Evolutionary conservation across 2,888 invertebrate species (phyloP).

Genomic region (Microctonus aethiopoides): DNA sequence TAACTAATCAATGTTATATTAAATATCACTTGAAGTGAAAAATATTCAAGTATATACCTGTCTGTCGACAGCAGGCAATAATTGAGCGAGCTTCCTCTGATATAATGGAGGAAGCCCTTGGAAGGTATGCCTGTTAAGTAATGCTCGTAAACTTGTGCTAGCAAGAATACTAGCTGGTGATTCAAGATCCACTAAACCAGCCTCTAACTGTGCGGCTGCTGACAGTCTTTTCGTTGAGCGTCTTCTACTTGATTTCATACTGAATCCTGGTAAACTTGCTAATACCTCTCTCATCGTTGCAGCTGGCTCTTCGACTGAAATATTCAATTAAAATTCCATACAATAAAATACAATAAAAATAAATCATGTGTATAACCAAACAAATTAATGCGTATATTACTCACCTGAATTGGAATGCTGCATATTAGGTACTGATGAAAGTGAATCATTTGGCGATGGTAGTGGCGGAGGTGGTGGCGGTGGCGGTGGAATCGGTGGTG

Average conservation of each 20-base stretch:
- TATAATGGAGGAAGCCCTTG: conserved; percentile 86
- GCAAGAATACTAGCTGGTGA: conserved; percentile 96
- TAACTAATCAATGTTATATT: background rate
- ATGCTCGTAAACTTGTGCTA: conserved; percentile 88
- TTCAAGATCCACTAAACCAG: conserved; percentile 94
- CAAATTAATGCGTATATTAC: background rate
- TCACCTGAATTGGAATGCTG: conserved; percentile 57
- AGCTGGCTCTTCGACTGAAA: conserved; percentile 68
- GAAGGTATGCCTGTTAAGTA: conserved; percentile 94
- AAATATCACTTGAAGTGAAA: background rate
- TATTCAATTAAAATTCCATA: background rate
- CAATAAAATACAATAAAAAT: background rate
- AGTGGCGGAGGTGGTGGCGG: conserved; percentile 64
- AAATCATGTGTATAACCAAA: background rate
- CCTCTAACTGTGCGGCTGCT: conserved; percentile 91
- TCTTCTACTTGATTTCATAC: conserved; percentile 79
- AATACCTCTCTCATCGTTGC: conserved; percentile 89
- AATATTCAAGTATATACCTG: conserved; percentile 57
- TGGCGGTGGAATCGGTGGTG: conserved; percentile 71
- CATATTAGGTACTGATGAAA: conserved; percentile 52
- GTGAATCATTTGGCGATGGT: conserved; percentile 49
- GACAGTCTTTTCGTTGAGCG: conserved; percentile 86
- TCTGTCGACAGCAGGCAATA: conserved; percentile 92
- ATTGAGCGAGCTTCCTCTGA: conserved; percentile 91
- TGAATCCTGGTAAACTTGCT: conserved; percentile 91